Evolutionary conservation across 1,140 invertebrate species (phyloP).

Genomic region (Papilio polyxenes): DNA sequence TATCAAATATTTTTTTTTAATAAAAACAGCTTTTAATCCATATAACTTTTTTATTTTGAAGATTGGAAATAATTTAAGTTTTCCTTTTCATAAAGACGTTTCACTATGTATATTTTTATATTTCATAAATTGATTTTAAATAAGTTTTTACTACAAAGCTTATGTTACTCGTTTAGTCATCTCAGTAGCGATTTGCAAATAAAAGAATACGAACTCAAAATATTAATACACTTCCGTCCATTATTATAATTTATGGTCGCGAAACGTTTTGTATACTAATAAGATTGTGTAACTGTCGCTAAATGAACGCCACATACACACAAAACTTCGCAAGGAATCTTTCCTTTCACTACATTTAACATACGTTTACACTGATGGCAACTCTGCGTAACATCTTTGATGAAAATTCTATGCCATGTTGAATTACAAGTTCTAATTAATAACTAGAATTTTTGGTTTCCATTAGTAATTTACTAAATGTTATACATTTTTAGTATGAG

Average conservation of each 20-base stretch:
- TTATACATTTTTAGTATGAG: not conserved
- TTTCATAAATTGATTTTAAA: too few relatives aligned
- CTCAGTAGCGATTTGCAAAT: conserved; percentile 11
- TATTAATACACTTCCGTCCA: conserved; percentile 32
- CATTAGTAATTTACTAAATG: not conserved
- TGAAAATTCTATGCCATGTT: not conserved
- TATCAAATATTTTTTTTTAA: not conserved
- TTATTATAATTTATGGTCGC: conserved; percentile 29
- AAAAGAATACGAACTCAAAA: conserved; percentile 9
- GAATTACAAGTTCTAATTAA: not conserved
- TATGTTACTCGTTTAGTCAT: not conserved
- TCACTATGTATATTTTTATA: too few relatives aligned
- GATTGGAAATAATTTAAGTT: too few relatives aligned
- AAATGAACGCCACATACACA: not conserved
- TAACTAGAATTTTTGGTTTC: not conserved
- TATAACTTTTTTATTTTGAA: too few relatives aligned
- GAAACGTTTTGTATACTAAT: conserved; percentile 15
- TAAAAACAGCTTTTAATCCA: not conserved
- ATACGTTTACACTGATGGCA: not conserved
- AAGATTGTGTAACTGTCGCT: conserved; percentile 13
- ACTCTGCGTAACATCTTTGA: conserved; percentile 5
- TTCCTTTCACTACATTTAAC: conserved; percentile 26
- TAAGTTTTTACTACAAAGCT: not conserved
- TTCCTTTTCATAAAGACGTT: too few relatives aligned
- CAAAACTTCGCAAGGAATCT: conserved; percentile 7